These are phyloP conservation scores for Nasonovia ribisnigri DNA, from an alignment of 2,888 invertebrate genomes.

Conservation along the genomic window DNA sequence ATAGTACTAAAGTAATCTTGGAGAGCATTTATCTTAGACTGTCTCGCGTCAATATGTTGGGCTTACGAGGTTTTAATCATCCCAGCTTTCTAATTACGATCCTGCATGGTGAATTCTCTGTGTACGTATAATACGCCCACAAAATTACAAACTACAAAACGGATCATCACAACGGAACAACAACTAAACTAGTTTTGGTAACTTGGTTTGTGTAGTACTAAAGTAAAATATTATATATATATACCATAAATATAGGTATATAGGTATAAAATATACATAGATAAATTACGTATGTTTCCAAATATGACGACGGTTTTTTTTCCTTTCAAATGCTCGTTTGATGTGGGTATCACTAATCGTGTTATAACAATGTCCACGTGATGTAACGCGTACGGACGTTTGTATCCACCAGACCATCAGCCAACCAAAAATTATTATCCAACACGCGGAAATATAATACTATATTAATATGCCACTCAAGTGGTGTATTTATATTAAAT, in stretches of 20 bases:
- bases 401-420: neutral
- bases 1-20: neutral
- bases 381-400: neutral
- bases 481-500: neutral
- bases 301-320: neutral
- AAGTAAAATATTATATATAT: no score
- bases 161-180: slow-evolving; percentile 6
- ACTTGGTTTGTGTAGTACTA: neutral
- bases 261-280: neutral
- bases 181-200: slow-evolving; percentile 1
- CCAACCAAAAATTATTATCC: neutral
- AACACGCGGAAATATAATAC: neutral
- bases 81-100: slow-evolving; percentile 24
- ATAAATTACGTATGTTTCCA: neutral
- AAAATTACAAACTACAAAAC: slow-evolving; percentile 19
- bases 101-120: neutral
- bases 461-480: neutral
- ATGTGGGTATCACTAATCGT: neutral
- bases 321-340: neutral
- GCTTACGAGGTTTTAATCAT: neutral
- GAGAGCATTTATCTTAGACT: neutral
- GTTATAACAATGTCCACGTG: neutral
- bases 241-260: no score
- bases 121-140: neutral
- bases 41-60: neutral